Evolutionary conservation across 1,140 invertebrate genomes (phyloP).

Genomic region (Pseudomyrmex dendroicus): DNA sequence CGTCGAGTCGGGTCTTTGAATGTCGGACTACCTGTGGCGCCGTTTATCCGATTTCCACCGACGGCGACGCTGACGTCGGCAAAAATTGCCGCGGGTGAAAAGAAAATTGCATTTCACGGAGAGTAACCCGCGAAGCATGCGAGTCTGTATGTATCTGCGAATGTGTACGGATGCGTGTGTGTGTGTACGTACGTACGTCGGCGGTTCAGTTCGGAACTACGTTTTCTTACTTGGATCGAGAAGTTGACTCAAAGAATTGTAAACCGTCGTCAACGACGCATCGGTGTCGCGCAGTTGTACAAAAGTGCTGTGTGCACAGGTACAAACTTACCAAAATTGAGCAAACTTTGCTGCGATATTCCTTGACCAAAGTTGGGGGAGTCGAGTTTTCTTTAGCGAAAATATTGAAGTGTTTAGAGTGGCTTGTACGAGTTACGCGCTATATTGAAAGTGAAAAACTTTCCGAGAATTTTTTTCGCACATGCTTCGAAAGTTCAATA

Average conservation of each 20-base stretch:
- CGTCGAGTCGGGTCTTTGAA: slow-evolving; percentile 20
- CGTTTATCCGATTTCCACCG: slow-evolving; percentile 39
- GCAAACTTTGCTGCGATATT: slow-evolving; percentile 19
- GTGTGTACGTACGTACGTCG: background rate
- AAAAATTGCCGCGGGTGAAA: slow-evolving; percentile 45
- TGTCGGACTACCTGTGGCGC: slow-evolving; percentile 48
- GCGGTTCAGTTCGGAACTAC: slow-evolving; percentile 34
- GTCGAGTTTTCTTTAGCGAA: background rate
- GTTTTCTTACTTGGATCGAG: slow-evolving; percentile 34
- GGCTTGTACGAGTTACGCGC: background rate
- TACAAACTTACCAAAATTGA: slow-evolving; percentile 14
- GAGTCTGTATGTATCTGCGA: background rate
- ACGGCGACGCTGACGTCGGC: slow-evolving; percentile 25
- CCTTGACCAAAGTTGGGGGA: slow-evolving; percentile 13
- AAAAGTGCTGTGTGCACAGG: background rate
- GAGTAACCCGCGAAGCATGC: slow-evolving; percentile 1
- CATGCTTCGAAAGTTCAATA: background rate
- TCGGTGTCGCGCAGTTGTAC: slow-evolving; percentile 16
- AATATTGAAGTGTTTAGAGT: background rate
- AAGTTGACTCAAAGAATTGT: slow-evolving; percentile 49
- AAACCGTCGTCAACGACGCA: slow-evolving; percentile 36
- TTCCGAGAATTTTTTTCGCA: background rate
- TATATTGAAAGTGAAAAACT: slow-evolving; percentile 21
- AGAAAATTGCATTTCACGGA: slow-evolving; percentile 53
- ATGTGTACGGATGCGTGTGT: background rate